A percentile compares a stretch with the other conserved stretches of the same genome.
Evolutionary conservation across 2,113 vertebrate species (phyloP).

Genomic region (Hippocampus mohnikei): DNA sequence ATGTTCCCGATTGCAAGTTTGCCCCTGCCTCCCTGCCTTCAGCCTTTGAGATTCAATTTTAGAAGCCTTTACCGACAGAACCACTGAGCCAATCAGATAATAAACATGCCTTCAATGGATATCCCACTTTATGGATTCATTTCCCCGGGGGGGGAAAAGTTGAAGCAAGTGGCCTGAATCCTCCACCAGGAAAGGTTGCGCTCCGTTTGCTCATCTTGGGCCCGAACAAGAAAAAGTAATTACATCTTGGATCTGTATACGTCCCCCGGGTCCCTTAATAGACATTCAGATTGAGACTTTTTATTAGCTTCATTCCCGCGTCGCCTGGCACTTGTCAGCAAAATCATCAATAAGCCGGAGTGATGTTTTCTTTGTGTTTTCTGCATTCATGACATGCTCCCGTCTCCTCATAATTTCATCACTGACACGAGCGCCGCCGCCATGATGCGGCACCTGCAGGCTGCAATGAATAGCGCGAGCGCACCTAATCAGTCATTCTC

Average conservation of each 20-base stretch:
- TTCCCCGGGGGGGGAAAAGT: background rate
- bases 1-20: background rate
- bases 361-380: slow-evolving; percentile 19
- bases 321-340: slow-evolving; percentile 17
- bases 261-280: background rate
- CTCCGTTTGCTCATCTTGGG: background rate
- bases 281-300: slow-evolving; percentile 21
- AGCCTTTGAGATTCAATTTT: background rate
- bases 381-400: slow-evolving; percentile 32
- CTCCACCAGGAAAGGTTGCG: background rate
- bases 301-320: slow-evolving; percentile 38
- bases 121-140: background rate
- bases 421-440: slow-evolving; percentile 24
- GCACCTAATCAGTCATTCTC: slow-evolving; percentile 51
- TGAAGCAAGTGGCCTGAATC: background rate
- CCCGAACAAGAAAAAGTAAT: slow-evolving; percentile 8
- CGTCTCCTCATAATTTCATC: slow-evolving; percentile 39
- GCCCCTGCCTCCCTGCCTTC: background rate
- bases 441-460: slow-evolving; percentile 40
- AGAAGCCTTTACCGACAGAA: background rate
- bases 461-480: slow-evolving; percentile 9
- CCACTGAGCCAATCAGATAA: background rate
- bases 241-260: slow-evolving; percentile 2
- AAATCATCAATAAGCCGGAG: slow-evolving; percentile 28
- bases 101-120: slow-evolving; percentile 1